Evolutionary conservation across 1,140 invertebrate genomes (phyloP), one percentile per base, ranked within the genome.

Genomic region (Papilio aristodemus): DNA sequence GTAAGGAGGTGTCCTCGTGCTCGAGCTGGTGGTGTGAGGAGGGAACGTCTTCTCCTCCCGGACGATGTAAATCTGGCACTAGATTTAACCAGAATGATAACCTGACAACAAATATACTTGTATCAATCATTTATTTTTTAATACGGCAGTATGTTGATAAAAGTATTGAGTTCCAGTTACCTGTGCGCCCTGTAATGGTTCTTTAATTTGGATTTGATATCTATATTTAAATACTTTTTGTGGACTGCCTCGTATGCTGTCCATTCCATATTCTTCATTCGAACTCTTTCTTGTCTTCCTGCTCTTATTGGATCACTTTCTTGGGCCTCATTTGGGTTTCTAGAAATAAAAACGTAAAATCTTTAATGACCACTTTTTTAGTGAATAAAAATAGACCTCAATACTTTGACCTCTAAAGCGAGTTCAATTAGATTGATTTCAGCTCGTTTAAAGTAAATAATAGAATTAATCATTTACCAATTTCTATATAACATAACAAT

Each of bases 51-150:
- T 96, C 96, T 13, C 95, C 94, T 0, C 96, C 96, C 0, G 96
- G 96, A 79, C 95, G 94, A 81, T 99, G 98, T n/a, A 99, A 93
- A 85, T 98, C 97, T 4, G 98, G 98, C 43, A 99, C 97, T 17
- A 99, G 92, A 80, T 98, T 97, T 36, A 98, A 87, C 98, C 98
- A 99, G 87, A 99, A 98, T 0, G 97, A 98, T n/a, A 99, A 92
- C 63, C 97, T 95, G 85, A 75, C 43, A 68, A 60, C 32, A 62
- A 50, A 70, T 14, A 69, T 41, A 6, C 36, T 66, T 67, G 13
- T 67, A 64, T 62, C n/a, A n/a, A 37, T 13, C 38, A 70, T 64
- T 13, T 59, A 22, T 59, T 62, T 17, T n/a, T n/a, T n/a, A n/a
- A n/a, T 38, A 7, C 14, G 4, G 7, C 4, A 22, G 17, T n/a